Conservation (phyloP, 1,140 invertebrate species). For the Sarcophaga peregrina region DNA sequence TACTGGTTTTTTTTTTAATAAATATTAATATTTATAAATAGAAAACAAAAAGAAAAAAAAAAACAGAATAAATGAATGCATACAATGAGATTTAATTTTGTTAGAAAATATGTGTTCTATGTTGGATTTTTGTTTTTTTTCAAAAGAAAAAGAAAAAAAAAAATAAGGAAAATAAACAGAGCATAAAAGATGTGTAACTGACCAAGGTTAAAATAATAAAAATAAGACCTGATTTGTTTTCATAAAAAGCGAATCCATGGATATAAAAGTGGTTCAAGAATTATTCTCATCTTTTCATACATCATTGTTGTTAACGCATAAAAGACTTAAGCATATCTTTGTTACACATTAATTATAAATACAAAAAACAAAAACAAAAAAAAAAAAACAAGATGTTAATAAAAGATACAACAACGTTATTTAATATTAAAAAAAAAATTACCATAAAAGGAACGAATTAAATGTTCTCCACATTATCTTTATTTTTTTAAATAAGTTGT, state of each 20-base stretch:
- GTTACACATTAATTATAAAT: background rate
- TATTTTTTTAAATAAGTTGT: too few species aligned
- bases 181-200: slow-evolving; percentile 37
- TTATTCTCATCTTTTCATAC: background rate
- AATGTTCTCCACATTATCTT: too few species aligned
- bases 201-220: slow-evolving; percentile 28
- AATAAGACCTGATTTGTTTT: background rate
- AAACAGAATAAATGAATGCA: background rate
- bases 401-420: too few species aligned
- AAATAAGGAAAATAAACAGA: slow-evolving; percentile 23
- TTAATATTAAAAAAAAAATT: too few species aligned
- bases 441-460: too few species aligned
- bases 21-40: slow-evolving; percentile 18
- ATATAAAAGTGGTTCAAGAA: slow-evolving; percentile 31
- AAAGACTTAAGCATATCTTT: background rate
- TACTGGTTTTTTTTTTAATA: background rate
- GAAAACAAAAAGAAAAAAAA: background rate
- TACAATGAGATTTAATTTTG: background rate
- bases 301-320: too few species aligned
- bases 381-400: background rate
- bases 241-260: background rate
- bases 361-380: background rate
- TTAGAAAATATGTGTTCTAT: slow-evolving; percentile 10
- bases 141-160: too few species aligned
- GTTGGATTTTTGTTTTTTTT: background rate